These are phyloP conservation scores for Acestrorhynchus altus DNA, from an alignment of 2,797 vertebrate species.

Conservation along the genomic window DNA sequence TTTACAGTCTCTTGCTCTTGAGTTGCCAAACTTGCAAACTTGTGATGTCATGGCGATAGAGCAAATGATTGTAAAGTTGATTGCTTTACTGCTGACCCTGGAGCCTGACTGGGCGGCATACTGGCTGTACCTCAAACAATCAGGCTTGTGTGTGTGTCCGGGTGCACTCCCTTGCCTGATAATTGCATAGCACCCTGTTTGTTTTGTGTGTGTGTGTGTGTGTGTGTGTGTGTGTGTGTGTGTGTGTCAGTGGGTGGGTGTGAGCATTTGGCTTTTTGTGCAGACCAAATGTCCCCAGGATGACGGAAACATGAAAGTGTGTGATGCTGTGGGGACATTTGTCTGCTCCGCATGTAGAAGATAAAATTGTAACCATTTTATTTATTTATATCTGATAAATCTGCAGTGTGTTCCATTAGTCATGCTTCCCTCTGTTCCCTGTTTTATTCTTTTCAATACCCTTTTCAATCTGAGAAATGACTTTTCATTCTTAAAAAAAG, in stretches of 20 bases:
- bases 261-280: neutral
- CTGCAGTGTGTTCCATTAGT: no score
- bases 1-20: neutral
- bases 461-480: no score
- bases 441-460: no score
- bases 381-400: no score
- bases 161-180: slow-evolving; percentile 1
- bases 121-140: slow-evolving; percentile 18
- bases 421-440: no score
- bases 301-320: neutral
- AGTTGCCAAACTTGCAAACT: neutral
- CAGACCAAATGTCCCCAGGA: neutral
- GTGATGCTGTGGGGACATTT: neutral
- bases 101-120: neutral
- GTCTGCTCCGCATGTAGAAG: neutral
- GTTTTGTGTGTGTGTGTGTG: slow-evolving; percentile 23
- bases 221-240: slow-evolving; percentile 6
- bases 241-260: slow-evolving; percentile 6
- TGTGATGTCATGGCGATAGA: neutral
- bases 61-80: neutral
- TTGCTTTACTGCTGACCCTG: slow-evolving; percentile 7
- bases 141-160: slow-evolving; percentile 2
- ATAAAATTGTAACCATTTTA: no score
- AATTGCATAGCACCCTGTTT: neutral
- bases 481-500: no score